Evolutionary conservation across 2,888 invertebrate species (phyloP).

Genomic region (Allolobophora icterica): DNA sequence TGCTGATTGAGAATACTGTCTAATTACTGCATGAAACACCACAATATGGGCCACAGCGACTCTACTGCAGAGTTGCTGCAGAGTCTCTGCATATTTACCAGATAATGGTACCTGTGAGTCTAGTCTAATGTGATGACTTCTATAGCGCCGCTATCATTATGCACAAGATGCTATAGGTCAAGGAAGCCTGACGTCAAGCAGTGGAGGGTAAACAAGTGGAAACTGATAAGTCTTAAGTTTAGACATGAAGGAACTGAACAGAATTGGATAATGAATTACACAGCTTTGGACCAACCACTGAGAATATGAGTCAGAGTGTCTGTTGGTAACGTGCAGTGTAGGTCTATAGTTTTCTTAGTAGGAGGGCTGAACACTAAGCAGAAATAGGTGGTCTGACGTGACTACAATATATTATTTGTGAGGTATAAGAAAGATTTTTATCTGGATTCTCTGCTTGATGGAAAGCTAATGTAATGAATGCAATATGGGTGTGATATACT

Average conservation of each 20-base stretch:
- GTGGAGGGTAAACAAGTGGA: neutral
- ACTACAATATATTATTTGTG: neutral
- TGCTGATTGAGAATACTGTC: neutral
- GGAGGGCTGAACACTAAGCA: neutral
- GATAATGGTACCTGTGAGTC: neutral
- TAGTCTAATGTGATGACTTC: neutral
- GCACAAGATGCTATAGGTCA: neutral
- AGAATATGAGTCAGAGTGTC: neutral
- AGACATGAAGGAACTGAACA: neutral
- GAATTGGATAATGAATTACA: neutral
- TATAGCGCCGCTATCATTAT: neutral
- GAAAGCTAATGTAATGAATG: neutral
- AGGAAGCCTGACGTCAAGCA: neutral
- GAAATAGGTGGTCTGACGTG: neutral
- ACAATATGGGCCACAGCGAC: neutral
- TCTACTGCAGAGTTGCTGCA: too few species aligned
- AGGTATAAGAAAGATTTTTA: neutral
- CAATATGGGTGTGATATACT: neutral
- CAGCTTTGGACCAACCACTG: neutral
- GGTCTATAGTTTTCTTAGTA: neutral
- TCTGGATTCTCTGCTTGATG: neutral
- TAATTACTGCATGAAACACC: neutral
- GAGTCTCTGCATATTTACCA: neutral
- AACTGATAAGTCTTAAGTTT: neutral
- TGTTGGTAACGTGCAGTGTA: neutral